Evolutionary conservation across 2,888 invertebrate species (phyloP), one percentile per base, ranked within the genome.

Genomic region (Pachymerium ferrugineum): DNA sequence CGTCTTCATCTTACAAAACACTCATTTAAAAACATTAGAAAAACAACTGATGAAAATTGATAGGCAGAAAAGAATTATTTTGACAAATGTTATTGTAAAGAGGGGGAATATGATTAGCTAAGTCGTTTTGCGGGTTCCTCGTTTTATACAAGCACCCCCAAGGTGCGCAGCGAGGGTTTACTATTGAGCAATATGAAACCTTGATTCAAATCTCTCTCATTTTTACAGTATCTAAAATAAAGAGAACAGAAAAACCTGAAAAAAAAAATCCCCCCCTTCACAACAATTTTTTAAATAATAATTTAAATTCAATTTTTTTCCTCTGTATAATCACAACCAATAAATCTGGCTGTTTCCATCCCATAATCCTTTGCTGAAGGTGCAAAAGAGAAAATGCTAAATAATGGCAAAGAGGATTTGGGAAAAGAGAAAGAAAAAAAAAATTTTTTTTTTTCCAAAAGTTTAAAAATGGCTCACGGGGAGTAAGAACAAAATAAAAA

Each of bases 181-280:
- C 47, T 54, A 22, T 54, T 54, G 22, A 54, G 47, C 47, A 54
- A 54, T 54, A 54, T 54, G 47, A 54, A 54, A 54, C 47, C 47
- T 54, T 54, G 47, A 54, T 54, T 54, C 47, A 54, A 54, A 54
- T 54, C 47, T 54, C 47, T 54, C 47, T 54, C 47, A 54, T 54
- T 54, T 54, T 54, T 54, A 54, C 22, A 54, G 47, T 54, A 22
- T 54, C 47, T 54, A 54, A 54, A 54, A 54, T 54, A 54, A 22
- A 54, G 22, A 54, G 47, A 54, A 54, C 19, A 16, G 19, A 54
- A 54, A 54, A 19, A n/a, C 16, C 19, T n/a, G 19, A 2, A n/a
- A 47, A 54, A 54, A 54, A 54, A 54, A 22, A 54, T 54, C 47
- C 19, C 47, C 47, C 47, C 47, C 22, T 22, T 10, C 47, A 10